Percentiles rank a stretch among this genome's conserved stretches.
Evolutionary conservation across 2,797 vertebrate genomes (phyloP).

Genomic region (Catamblyrhynchus diadema): DNA sequence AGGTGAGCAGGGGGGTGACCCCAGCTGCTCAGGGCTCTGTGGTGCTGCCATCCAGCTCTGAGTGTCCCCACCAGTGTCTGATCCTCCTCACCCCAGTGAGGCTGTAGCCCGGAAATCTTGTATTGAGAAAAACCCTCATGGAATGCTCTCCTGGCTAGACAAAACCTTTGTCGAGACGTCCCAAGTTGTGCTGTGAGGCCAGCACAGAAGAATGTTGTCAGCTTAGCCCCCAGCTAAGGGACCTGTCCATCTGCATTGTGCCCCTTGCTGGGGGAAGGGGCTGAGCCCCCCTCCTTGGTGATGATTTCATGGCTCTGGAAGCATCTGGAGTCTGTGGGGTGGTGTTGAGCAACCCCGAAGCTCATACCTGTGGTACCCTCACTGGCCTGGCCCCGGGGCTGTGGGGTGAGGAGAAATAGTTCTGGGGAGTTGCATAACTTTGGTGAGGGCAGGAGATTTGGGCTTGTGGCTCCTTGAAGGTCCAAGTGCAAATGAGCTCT

Average conservation of each 20-base stretch:
- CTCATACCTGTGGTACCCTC: neutral
- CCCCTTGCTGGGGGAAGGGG: neutral
- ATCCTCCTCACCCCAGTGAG: neutral
- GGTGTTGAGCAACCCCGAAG: slow-evolving; percentile 29
- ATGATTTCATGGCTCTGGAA: slow-evolving; percentile 61
- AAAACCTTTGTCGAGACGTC: neutral
- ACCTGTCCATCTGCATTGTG: neutral
- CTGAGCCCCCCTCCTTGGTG: neutral
- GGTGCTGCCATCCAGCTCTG: neutral
- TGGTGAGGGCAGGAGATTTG: neutral
- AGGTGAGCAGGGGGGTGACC: neutral
- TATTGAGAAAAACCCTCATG: neutral
- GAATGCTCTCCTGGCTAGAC: neutral
- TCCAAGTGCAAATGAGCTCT: neutral
- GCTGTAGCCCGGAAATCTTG: neutral
- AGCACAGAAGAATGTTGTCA: neutral
- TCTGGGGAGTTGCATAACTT: neutral
- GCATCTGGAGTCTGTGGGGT: slow-evolving; percentile 42
- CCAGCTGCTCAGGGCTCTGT: neutral
- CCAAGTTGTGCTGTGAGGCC: neutral
- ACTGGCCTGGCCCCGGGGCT: neutral
- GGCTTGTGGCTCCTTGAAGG: neutral
- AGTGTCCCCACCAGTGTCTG: rapidly evolving
- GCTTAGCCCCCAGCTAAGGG: neutral
- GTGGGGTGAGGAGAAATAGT: neutral